phyloP scores from a whole-genome alignment of 2,888 invertebrate species.

The Uloborus plumipes region DNA sequence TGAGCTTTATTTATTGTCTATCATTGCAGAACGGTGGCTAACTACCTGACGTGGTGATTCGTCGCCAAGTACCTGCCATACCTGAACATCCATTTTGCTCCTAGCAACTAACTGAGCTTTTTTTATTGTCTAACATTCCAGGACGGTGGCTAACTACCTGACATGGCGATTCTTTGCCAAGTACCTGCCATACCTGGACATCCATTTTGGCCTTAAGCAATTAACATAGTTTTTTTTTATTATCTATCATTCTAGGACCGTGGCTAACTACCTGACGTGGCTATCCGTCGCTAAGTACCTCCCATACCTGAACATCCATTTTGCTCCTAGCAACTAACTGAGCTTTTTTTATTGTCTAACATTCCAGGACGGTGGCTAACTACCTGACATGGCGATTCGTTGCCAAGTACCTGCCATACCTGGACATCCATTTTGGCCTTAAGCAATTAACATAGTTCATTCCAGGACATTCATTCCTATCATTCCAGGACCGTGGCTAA shows the following conservation, averaged over 20 bases:
- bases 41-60: slow-evolving; percentile 73
- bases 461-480: too few relatives aligned
- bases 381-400: slow-evolving; percentile 73
- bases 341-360: too few relatives aligned
- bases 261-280: slow-evolving; percentile 74
- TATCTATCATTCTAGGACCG: slow-evolving; percentile 72
- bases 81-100: too few relatives aligned
- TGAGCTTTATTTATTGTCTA: too few relatives aligned
- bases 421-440: slow-evolving; percentile 71
- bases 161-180: slow-evolving; percentile 73
- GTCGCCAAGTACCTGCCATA: too few relatives aligned
- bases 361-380: slow-evolving; percentile 73
- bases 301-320: slow-evolving; percentile 71
- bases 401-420: slow-evolving; percentile 71
- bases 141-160: slow-evolving; percentile 73
- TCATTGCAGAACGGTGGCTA: slow-evolving; percentile 72
- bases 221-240: too few relatives aligned
- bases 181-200: slow-evolving; percentile 71
- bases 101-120: too few relatives aligned
- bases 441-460: too few relatives aligned
- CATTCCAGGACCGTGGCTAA: slow-evolving; percentile 74
- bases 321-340: too few relatives aligned
- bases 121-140: too few relatives aligned
- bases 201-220: slow-evolving; percentile 70
- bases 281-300: slow-evolving; percentile 72